Evolutionary conservation across 2,888 invertebrate species (phyloP), one percentile per base, ranked within the genome.

Genomic region (Venusia cambrica): DNA sequence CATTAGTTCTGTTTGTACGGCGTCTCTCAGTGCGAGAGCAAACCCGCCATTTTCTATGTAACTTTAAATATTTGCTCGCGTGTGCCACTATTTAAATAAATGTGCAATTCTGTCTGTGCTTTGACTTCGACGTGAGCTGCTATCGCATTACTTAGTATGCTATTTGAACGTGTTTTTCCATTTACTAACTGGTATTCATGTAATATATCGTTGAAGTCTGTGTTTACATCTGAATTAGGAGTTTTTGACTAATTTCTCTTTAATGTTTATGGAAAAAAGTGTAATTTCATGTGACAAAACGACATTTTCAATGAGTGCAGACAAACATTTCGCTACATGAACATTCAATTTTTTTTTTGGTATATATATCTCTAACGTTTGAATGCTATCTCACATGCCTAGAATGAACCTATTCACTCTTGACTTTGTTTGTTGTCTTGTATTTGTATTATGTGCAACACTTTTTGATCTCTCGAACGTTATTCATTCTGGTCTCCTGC

Each of bases 1-100:
- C 58, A 65, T 64, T 66, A 69, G 52, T 52, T 46, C 51, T 63
- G 52, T 68, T 69, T 70, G 58, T 31, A 40, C 54, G 53, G 51
- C 53, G 56, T 59, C 57, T 63, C 60, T 65, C 54, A 48, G 51
- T 45, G 51, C 45, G 48, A 49, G 51, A 45, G 59, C 62, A 64
- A 67, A 69, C 58, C 67, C 54, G 48, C 63, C 68, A 68, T 73
- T 73, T 74, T 73, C 64, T 68, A 66, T 67, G 67, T 62, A 54
- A 61, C 55, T 62, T 69, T 67, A 79, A 81, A 78, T 74, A 77
- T 79, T 77, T 77, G 62, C 69, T 43, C 55, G 48, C 60, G 63
- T 54, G 59, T 69, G 58, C 71, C 68, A 59, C 74, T 76, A 62
- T 61, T 54, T 64, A 70, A 71, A 77, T 70, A 77, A 72, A 75